phyloP scores from a whole-genome alignment of 2,888 invertebrate genomes.

The Drosophila hamatofila region DNA sequence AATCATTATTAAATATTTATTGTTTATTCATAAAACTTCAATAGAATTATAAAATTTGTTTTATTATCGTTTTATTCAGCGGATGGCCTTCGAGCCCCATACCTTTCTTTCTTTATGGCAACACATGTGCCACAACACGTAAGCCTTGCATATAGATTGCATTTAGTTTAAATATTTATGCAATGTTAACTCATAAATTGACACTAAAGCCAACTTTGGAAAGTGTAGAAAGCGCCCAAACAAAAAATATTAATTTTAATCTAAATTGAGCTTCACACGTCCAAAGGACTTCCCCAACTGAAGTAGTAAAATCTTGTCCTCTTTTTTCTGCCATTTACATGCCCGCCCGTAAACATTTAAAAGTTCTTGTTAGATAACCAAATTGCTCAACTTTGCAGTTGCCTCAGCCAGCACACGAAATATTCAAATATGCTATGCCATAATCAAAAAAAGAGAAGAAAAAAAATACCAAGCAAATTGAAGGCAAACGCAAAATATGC shows the following conservation, averaged over 20 bases:
- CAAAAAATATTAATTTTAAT: not conserved
- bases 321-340: not conserved
- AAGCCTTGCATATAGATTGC: constrained; percentile 5
- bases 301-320: not conserved
- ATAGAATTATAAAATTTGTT: not conserved
- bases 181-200: not conserved
- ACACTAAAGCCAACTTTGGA: not conserved
- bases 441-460: not conserved
- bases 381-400: constrained; percentile 11
- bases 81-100: no score
- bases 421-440: constrained; percentile 18
- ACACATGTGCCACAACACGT: not conserved
- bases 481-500: constrained; percentile 34
- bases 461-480: constrained; percentile 3
- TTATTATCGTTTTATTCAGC: not conserved
- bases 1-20: not conserved
- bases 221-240: not conserved
- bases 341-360: not conserved
- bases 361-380: constrained; percentile 5
- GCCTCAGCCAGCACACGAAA: constrained; percentile 4
- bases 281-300: not conserved
- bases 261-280: not conserved
- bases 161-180: constrained; percentile 8
- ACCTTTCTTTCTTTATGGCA: not conserved
- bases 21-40: not conserved